Evolutionary conservation across 2,797 vertebrate genomes (phyloP).

Genomic region (Cuniculus paca): DNA sequence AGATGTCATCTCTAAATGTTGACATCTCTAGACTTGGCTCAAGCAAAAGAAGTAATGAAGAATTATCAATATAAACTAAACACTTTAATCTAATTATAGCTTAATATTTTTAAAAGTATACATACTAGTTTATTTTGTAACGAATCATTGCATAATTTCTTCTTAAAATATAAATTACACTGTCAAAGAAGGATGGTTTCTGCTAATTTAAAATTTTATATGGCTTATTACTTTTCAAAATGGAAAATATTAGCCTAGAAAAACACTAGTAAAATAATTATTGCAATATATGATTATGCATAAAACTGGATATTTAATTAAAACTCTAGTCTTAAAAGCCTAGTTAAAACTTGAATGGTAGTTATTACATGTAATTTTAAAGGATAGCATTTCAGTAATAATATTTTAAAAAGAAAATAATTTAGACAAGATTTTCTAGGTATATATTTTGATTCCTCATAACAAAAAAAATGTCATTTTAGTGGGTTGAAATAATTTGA

Average conservation of each 20-base stretch:
- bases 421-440: neutral
- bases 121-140: neutral
- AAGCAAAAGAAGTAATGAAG: neutral
- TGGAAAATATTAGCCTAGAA: neutral
- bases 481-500: slow-evolving; percentile 22
- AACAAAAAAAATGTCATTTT: neutral
- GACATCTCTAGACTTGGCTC: neutral
- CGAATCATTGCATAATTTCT: neutral
- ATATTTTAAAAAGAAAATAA: slow-evolving; percentile 18
- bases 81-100: neutral
- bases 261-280: slow-evolving; percentile 31
- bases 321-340: neutral
- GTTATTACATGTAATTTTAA: slow-evolving; percentile 36
- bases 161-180: neutral
- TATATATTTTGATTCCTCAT: neutral
- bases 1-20: too few species aligned
- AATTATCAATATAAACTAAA: neutral
- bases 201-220: neutral
- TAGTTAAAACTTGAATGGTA: neutral
- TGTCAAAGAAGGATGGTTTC: neutral
- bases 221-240: slow-evolving; percentile 56
- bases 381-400: slow-evolving; percentile 38
- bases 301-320: slow-evolving; percentile 15
- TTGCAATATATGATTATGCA: neutral
- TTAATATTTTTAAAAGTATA: slow-evolving; percentile 16